Base-by-base conservation (phyloP, 2,888 invertebrate genomes). In the Agonopterix heracliana region DNA sequence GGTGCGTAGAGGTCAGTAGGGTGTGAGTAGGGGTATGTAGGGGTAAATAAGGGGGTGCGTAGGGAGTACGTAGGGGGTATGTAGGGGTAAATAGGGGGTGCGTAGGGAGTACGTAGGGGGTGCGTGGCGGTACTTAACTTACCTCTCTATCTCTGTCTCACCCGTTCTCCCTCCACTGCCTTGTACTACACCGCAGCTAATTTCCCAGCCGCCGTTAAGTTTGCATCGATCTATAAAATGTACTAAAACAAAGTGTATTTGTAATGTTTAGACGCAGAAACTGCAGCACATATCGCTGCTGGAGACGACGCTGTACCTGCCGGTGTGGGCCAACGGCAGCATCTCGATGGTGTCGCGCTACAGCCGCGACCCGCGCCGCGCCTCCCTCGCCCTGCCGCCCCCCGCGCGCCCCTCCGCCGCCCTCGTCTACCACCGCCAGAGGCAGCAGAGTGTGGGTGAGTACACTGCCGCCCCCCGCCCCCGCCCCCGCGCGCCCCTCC, bases 361-460 rank as follows among this genome's bases (percentile, higher is more conserved):
- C 45, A 14, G 10, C 41, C 34, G n/a, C 12, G 41, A 49, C 36
- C 41, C 42, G 44, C 38, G 53, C 53, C 44, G 47, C 56, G 47
- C 52, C 55, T 38, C 53, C 48, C 46, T 36, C 26, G 34, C 50
- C 46, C 47, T 10, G 35, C 12, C 10, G 12, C 35, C 52, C 49
- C 59, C 51, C 50, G 60, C 64, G 36, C 63, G 91, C 38, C 93
- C 93, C 10, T 90, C 90, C 65, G 90, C 92, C 63, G 90, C 93
- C 59, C 90, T 93, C 57, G 91, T 94, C 45, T 95, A 92, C 78
- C 96, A 96, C 82, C 89, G 93, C 49, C 94, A 93, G 73, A 85
- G 92, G 50, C 96, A 96, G 78, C 96, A 96, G 92, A 26, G 5
- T 26, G 26, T 26, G 5, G 26, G 26, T 26, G 26, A 26, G 26